Conservation (phyloP, 2,797 vertebrate species). For the Eospalax fontanierii region DNA sequence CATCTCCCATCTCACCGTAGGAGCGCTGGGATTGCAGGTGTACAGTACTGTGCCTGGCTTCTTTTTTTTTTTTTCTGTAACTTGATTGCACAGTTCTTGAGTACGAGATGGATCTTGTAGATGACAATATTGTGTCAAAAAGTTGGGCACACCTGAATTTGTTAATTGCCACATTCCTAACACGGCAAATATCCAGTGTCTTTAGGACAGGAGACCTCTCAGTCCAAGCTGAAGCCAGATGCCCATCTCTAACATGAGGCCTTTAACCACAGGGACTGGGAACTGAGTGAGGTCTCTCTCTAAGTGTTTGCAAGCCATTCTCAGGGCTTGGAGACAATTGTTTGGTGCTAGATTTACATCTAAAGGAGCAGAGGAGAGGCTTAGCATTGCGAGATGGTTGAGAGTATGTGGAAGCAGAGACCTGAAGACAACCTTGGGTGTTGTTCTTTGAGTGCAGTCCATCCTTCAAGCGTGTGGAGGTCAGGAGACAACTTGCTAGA, state of each 20-base stretch:
- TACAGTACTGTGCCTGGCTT: neutral
- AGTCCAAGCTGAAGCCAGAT: neutral
- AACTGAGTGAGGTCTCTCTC: neutral
- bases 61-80: too few relatives aligned
- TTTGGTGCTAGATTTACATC: neutral
- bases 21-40: neutral
- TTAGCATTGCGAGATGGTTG: neutral
- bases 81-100: too few relatives aligned
- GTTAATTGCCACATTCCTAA: neutral
- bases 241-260: accelerated
- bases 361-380: neutral
- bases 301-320: neutral
- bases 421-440: neutral
- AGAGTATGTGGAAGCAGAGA: neutral
- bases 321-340: neutral
- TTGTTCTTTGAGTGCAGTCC: neutral
- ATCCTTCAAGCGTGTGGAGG: neutral
- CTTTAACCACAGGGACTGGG: neutral
- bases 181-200: too few relatives aligned
- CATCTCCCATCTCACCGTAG: neutral
- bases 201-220: too few relatives aligned
- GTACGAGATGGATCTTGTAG: too few relatives aligned
- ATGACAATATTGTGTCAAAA: neutral
- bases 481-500: neutral
- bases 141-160: neutral